Evolutionary conservation across 2,113 vertebrate species (phyloP), one percentile per base, ranked within the genome.

Genomic region (Grammomys dolichurus): DNA sequence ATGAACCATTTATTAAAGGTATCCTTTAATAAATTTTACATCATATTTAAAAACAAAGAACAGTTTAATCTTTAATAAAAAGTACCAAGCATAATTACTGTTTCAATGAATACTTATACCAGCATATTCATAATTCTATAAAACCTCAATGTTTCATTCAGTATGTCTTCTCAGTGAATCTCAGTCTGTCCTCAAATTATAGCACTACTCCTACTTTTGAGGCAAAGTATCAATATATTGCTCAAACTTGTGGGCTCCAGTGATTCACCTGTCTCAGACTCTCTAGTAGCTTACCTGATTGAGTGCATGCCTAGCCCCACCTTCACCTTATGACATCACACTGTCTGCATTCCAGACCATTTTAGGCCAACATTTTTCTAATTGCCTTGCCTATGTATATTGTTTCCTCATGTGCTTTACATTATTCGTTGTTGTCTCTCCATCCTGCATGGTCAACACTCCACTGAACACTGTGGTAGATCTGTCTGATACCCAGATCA

Each of bases 21-120:
- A 80, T 70, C 78, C 16, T 40, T 77, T 89, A 69, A 87, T 87
- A 70, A 36, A 31, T 26, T 95, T 94, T 48, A 72, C n/a, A 58
- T 51, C 0, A 48, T 89, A 56, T 72, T 65, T 7, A 48, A 7
- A 17, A 87, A 78, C 87, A 58, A 40, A 14, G 17, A 84, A 24
- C 19, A 84, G 22, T 69, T 77, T 91, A 75, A 75, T 76, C 56
- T 91, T 14, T 5, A 89, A 92, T 48, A 58, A 56, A 81, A 80
- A 81, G 2, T 40, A 65, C 5, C 36, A 5, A 78, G 9, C 2
- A 3, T 70, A 48, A 67, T 13, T 46, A 65, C 3, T 69, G 3
- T 90, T 86, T 70, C 73, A 92, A 89, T 7, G 67, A 87, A 69
- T 63, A 4, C 51, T 87, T 81, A 40, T 2, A 67, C 28, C 24